A percentile compares a stretch with the other conserved stretches of the same genome.
Conservation (phyloP, 2,113 vertebrate genomes). For the Onychostoma macrolepis region DNA sequence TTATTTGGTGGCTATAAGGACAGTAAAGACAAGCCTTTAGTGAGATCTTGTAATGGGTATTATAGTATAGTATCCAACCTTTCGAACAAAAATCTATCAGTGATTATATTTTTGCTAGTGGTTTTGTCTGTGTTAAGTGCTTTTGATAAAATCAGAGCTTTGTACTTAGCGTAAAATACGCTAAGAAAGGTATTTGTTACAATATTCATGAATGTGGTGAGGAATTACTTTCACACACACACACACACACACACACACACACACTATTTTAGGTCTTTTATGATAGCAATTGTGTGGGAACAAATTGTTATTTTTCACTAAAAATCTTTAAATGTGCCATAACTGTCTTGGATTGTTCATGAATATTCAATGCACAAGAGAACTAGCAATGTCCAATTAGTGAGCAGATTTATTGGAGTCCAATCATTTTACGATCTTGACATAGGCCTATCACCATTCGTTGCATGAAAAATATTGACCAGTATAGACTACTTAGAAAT, state of each 20-base stretch:
- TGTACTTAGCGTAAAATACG: not conserved
- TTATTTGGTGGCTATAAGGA: not conserved
- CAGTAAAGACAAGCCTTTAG: not conserved
- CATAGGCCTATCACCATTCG: too few relatives aligned
- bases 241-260: too few relatives aligned
- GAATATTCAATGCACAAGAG: not conserved
- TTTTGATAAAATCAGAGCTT: not conserved
- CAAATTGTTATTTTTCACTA: not conserved
- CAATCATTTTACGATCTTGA: too few relatives aligned
- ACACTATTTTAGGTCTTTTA: not conserved
- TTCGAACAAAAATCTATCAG: not conserved
- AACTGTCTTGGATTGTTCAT: not conserved
- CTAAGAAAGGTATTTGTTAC: not conserved
- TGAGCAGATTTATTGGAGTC: not conserved
- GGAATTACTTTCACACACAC: not conserved
- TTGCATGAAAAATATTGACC: too few relatives aligned
- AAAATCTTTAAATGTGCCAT: not conserved
- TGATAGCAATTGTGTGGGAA: not conserved
- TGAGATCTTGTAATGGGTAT: not conserved
- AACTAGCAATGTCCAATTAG: not conserved
- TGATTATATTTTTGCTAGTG: not conserved
- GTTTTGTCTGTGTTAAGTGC: not conserved
- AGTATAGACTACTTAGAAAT: too few relatives aligned
- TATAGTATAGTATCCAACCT: not conserved
- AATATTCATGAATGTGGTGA: not conserved